Percentiles rank a stretch among this genome's conserved stretches.
phyloP scores from a whole-genome alignment of 2,113 vertebrate species.

The Pungitius pungitius region DNA sequence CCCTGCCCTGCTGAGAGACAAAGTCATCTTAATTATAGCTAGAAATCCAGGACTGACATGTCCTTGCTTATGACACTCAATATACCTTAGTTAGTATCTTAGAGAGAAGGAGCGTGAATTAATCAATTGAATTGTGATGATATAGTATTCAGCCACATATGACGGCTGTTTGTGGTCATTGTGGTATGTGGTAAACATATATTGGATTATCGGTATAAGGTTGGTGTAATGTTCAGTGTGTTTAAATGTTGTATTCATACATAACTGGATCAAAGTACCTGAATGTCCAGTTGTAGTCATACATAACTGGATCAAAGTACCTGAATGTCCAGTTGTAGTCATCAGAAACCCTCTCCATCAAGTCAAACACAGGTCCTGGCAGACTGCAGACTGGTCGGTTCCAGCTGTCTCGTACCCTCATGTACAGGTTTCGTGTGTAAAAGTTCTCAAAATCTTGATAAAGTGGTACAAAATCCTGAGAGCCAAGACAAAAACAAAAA shows the following conservation, averaged over 20 bases:
- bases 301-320: no score
- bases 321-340: slow-evolving; percentile 98
- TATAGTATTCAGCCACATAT: neutral
- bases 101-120: neutral
- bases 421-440: slow-evolving; percentile 92
- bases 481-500: slow-evolving; percentile 4
- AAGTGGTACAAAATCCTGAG: slow-evolving; percentile 91
- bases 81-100: neutral
- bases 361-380: slow-evolving; percentile 87
- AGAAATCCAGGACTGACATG: slow-evolving; percentile 18
- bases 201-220: neutral
- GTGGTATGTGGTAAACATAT: no score
- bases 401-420: slow-evolving; percentile 95
- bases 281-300: slow-evolving; percentile 97
- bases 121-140: neutral
- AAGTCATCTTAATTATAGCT: slow-evolving; percentile 24
- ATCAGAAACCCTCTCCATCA: slow-evolving; percentile 91
- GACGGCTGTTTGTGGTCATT: slow-evolving; percentile 1
- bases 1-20: slow-evolving; percentile 24
- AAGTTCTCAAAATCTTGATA: slow-evolving; percentile 99
- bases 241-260: neutral
- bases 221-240: neutral
- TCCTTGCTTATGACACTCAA: slow-evolving; percentile 19
- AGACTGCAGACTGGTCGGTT: slow-evolving; percentile 91
- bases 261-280: slow-evolving; percentile 76